Evolutionary conservation across 2,888 invertebrate species (phyloP).

Genomic region (Dicyrtomina minuta): DNA sequence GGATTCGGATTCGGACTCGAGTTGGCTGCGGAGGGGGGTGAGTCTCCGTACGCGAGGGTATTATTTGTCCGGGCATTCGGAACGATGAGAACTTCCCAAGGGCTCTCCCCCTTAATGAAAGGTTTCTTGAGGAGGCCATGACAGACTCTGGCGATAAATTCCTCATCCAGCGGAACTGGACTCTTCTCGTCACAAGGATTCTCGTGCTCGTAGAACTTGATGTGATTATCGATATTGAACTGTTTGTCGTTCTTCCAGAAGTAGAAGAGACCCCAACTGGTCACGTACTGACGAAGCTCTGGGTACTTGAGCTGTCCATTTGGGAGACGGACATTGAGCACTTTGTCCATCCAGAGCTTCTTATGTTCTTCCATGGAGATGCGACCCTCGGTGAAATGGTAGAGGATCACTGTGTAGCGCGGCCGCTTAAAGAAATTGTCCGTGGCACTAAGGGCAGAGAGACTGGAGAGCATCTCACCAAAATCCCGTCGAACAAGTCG

Average conservation of each 20-base stretch:
- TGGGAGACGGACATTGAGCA: not conserved
- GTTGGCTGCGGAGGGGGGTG: too few species aligned
- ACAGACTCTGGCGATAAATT: not conserved
- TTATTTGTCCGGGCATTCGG: not conserved
- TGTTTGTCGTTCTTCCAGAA: slow-evolving; percentile 7
- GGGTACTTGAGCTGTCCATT: not conserved
- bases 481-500: not conserved
- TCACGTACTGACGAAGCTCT: not conserved
- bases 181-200: not conserved
- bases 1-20: too few species aligned
- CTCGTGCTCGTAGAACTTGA: not conserved
- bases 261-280: not conserved
- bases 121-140: not conserved
- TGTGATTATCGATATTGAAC: not conserved
- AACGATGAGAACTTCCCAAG: slow-evolving; percentile 11
- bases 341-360: slow-evolving; percentile 6
- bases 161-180: not conserved
- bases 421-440: not conserved
- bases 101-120: not conserved
- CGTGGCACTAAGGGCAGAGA: not conserved
- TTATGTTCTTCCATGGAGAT: not conserved
- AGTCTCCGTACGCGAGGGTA: too few species aligned
- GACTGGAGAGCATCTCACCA: not conserved
- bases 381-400: not conserved
- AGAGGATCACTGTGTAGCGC: not conserved